phyloP scores from a whole-genome alignment of 2,797 vertebrate species.

The Danio aesculapii region DNA sequence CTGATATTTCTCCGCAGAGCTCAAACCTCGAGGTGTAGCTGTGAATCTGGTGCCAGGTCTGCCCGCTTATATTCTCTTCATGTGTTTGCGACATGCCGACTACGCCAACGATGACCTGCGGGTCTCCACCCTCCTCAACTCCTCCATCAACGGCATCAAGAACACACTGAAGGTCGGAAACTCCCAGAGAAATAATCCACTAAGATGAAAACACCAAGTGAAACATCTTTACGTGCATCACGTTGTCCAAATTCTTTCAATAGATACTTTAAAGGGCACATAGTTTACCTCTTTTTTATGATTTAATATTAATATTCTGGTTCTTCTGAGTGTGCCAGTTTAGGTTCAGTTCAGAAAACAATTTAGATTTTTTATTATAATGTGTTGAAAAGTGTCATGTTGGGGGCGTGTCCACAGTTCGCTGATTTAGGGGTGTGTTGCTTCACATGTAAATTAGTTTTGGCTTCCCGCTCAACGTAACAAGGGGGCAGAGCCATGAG shows the following conservation, averaged over 20 bases:
- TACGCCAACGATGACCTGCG: constrained; percentile 91
- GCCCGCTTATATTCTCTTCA: constrained; percentile 95
- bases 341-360: too few species aligned
- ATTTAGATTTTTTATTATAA: too few species aligned
- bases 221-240: not conserved
- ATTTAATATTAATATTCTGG: too few species aligned
- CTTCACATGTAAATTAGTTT: too few species aligned
- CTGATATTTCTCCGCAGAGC: constrained; percentile 76
- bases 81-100: constrained; percentile 96
- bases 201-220: not conserved
- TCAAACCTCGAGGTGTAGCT: constrained; percentile 92
- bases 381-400: too few species aligned
- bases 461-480: too few species aligned
- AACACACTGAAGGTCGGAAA: constrained; percentile 89
- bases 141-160: constrained; percentile 94
- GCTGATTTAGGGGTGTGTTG: too few species aligned
- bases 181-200: not conserved
- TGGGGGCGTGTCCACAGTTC: too few species aligned
- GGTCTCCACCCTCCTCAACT: constrained; percentile 89
- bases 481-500: too few species aligned
- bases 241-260: not conserved
- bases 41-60: constrained; percentile 91
- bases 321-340: too few species aligned
- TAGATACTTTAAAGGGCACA: too few species aligned
- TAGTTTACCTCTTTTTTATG: too few species aligned